A percentile compares a stretch with the other conserved stretches of the same genome.
Conservation (phyloP, 2,113 vertebrate genomes). For the Corydoras maculifer region DNA sequence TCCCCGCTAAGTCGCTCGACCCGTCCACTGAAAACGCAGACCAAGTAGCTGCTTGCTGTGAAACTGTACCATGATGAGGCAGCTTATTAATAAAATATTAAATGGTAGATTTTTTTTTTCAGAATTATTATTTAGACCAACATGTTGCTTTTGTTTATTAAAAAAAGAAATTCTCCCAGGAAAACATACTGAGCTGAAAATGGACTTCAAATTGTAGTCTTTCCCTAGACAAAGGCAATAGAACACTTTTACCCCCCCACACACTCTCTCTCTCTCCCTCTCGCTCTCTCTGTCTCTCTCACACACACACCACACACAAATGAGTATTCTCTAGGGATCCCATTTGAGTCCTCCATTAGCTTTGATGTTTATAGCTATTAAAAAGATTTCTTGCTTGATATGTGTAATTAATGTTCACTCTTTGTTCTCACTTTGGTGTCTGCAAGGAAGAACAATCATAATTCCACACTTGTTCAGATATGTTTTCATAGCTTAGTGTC, state of each 20-base stretch:
- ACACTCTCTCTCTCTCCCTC: background rate
- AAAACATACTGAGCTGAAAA: conserved; percentile 44
- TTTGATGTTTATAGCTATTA: conserved; percentile 61
- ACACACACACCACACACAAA: conserved; percentile 9
- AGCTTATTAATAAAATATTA: conserved; percentile 56
- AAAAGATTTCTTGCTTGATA: conserved; percentile 53
- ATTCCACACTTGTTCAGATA: conserved; percentile 46
- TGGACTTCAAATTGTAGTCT: conserved; percentile 25
- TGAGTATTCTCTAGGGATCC: conserved; percentile 48
- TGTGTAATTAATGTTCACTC: conserved; percentile 58
- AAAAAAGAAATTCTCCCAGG: conserved; percentile 43
- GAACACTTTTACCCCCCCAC: background rate
- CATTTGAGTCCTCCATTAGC: conserved; percentile 49
- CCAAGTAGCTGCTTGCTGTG: conserved; percentile 42
- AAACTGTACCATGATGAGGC: conserved; percentile 40
- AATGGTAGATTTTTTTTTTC: background rate
- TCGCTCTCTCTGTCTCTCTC: background rate
- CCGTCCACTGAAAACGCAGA: conserved; percentile 47
- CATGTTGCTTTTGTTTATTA: conserved; percentile 38
- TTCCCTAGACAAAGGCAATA: no score
- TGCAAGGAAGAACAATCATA: conserved; percentile 47
- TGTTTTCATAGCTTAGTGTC: conserved; percentile 38
- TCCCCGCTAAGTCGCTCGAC: conserved; percentile 47
- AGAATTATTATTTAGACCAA: no score
- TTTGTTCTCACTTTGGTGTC: conserved; percentile 55